phyloP scores from a whole-genome alignment of 2,113 vertebrate species.

The Colius striatus region DNA sequence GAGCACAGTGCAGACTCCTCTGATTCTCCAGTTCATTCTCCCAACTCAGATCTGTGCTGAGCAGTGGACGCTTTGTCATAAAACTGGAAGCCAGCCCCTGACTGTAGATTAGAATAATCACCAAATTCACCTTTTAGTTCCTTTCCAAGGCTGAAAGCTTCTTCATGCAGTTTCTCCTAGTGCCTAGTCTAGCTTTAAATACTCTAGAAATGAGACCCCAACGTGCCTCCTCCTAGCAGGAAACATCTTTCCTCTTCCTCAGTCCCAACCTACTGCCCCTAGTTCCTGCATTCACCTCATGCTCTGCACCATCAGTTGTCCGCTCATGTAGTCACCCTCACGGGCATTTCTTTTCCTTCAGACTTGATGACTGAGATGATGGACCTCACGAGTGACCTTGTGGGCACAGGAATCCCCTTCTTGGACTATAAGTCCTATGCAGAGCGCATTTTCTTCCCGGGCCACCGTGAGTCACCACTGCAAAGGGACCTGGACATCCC shows the following conservation, averaged over 20 bases:
- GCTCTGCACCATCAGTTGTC: not conserved
- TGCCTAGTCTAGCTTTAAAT: not conserved
- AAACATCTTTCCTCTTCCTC: not conserved
- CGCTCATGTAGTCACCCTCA: not conserved
- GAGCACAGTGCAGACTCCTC: not conserved
- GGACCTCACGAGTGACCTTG: constrained; percentile 95
- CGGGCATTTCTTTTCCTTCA: constrained; percentile 58
- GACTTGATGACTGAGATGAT: constrained; percentile 99
- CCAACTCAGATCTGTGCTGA: not conserved
- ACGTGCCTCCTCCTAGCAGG: not conserved
- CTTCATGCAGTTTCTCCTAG: not conserved
- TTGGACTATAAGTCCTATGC: constrained; percentile 94
- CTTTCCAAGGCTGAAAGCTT: not conserved
- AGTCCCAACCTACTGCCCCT: not conserved
- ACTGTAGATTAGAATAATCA: not conserved
- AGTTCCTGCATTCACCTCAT: not conserved
- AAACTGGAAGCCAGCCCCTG: not conserved
- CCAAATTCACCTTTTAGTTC: not conserved
- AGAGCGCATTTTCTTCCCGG: constrained; percentile 97
- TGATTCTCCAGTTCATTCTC: not conserved
- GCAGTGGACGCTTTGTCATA: not conserved
- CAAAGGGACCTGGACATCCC: constrained; percentile 92
- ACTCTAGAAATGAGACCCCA: not conserved
- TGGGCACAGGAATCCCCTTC: constrained; percentile 96
- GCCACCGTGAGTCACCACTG: constrained; percentile 92